Evolutionary conservation across 2,888 invertebrate species (phyloP), one percentile per base, ranked within the genome.

Genomic region (Linyphia triangularis): DNA sequence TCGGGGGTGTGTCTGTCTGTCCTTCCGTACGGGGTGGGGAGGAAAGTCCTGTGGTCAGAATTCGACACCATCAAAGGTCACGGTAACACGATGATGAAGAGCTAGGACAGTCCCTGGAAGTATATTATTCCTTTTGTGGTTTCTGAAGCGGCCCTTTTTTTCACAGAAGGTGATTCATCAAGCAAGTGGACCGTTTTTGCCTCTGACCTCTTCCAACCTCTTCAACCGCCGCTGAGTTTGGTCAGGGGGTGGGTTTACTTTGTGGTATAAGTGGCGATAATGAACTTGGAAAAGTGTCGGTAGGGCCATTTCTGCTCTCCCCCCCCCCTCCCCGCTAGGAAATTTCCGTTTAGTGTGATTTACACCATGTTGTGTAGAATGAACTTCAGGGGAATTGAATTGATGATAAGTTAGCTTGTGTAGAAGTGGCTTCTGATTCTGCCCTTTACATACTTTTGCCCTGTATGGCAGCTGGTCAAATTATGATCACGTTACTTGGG

Each of bases 21-120:
- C 28, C n/a, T 7, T 5, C 19, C 28, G 30, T 6, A 33, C 33
- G 9, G 33, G 5, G n/a, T n/a, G 5, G 16, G 16, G 40, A 40
- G 63, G 57, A n/a, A n/a, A n/a, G 51, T 51, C 51, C n/a, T 9
- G n/a, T n/a, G n/a, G n/a, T n/a, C n/a, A n/a, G n/a, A n/a, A n/a
- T n/a, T n/a, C n/a, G n/a, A n/a, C n/a, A n/a, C n/a, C n/a, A n/a
- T n/a, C n/a, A n/a, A n/a, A n/a, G 24, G 61, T 28, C 77, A 26
- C 22, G 61, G 78, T 37, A 40, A 63, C 63, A 30, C 19, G n/a
- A 72, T 82, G 82, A 63, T 75, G 83, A 59, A 70, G 81, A 24
- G 57, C 40, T 51, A 19, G 0, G n/a, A 26, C 24, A 7, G 33
- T 37, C 33, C 65, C 16, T 33, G 63, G 81, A 63, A 77, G 77